phyloP scores from a whole-genome alignment of 2,888 invertebrate species.

The Stegophylla sp. region DNA sequence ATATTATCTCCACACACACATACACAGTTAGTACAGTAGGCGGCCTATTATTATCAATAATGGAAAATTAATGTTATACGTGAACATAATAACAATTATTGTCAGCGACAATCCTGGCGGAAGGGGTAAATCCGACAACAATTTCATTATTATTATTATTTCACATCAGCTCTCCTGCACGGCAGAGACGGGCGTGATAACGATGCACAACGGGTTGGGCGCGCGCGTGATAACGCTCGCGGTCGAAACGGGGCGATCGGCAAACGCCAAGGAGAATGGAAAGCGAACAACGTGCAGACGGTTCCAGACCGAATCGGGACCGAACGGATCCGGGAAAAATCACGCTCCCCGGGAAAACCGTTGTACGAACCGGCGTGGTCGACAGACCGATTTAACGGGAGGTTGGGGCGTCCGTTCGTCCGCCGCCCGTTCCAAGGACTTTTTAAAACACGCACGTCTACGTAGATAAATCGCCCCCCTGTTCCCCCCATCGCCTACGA shows the following conservation, averaged over 20 bases:
- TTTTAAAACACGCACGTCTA: conserved; percentile 22
- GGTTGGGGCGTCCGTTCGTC: neutral
- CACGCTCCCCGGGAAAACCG: neutral
- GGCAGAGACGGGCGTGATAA: conserved; percentile 33
- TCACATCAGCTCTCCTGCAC: too few species aligned
- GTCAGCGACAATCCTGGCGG: too few species aligned
- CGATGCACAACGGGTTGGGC: conserved; percentile 33
- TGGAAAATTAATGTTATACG: too few species aligned
- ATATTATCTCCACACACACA: too few species aligned
- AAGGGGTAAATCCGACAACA: neutral
- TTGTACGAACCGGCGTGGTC: neutral
- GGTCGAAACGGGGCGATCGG: neutral
- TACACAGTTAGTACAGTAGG: too few species aligned
- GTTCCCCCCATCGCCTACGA: neutral
- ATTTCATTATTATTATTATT: neutral
- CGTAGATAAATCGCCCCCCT: conserved; percentile 52
- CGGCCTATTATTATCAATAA: too few species aligned
- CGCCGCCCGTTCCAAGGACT: conserved; percentile 39
- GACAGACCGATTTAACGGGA: neutral
- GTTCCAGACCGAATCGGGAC: neutral
- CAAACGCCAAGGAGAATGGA: conserved; percentile 27
- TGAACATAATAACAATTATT: too few species aligned
- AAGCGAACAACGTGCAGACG: neutral
- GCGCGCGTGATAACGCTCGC: conserved; percentile 34
- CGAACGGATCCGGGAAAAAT: neutral